Evolutionary conservation across 2,113 vertebrate species (phyloP).

Genomic region (Cavia aperea): DNA sequence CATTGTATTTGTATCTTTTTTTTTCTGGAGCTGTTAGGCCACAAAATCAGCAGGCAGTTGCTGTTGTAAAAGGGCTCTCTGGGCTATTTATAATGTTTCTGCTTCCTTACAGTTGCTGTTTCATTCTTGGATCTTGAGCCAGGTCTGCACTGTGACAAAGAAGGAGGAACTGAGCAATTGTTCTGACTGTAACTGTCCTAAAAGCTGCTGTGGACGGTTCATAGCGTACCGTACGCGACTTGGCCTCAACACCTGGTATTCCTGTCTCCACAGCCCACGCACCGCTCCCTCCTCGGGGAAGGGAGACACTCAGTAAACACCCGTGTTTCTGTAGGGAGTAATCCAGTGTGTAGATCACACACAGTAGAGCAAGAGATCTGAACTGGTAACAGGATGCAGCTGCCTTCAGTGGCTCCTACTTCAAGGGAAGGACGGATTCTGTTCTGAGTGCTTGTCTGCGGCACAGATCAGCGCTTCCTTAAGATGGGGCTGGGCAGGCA

Average conservation of each 20-base stretch:
- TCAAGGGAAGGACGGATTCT: not conserved
- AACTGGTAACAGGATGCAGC: not conserved
- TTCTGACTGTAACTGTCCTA: not conserved
- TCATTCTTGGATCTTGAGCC: slow-evolving; percentile 62
- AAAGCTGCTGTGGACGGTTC: slow-evolving; percentile 10
- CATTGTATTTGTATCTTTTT: slow-evolving; percentile 75
- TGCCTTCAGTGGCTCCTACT: slow-evolving; percentile 20
- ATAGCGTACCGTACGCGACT: not conserved
- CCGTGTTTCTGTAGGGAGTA: not conserved
- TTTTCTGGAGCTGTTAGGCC: slow-evolving; percentile 79
- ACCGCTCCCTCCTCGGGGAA: not conserved
- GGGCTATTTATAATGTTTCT: slow-evolving; percentile 75
- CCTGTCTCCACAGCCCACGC: not conserved
- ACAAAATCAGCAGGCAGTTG: slow-evolving; percentile 79
- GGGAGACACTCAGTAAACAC: not conserved
- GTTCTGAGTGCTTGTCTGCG: not conserved
- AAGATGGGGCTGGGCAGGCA: not conserved
- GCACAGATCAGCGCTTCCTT: not conserved
- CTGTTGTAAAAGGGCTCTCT: slow-evolving; percentile 73
- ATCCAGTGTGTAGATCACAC: not conserved
- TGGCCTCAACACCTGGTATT: slow-evolving; percentile 14
- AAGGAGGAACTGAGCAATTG: slow-evolving; percentile 6
- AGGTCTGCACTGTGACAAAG: not conserved
- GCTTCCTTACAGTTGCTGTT: slow-evolving; percentile 73
- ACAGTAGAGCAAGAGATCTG: not conserved